Percentiles rank a stretch among this genome's conserved stretches.
These are phyloP conservation scores for Trialeurodes vaporariorum DNA, from an alignment of 1,140 invertebrate genomes.

Conservation along the genomic window DNA sequence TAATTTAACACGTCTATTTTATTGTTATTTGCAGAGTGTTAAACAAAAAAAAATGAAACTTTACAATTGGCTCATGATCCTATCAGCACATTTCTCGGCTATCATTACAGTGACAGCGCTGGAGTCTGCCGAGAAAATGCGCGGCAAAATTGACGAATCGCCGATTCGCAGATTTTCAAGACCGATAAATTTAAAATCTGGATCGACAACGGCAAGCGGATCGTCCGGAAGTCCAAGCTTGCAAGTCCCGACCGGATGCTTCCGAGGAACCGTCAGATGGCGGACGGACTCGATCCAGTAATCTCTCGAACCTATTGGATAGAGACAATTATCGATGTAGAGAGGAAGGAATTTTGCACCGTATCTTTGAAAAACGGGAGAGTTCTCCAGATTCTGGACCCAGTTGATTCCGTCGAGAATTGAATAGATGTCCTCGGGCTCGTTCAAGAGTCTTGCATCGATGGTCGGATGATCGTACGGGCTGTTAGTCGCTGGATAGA, in stretches of 20 bases:
- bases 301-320: slow-evolving; percentile 15
- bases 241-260: slow-evolving; percentile 28
- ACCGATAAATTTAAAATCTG: slow-evolving; percentile 30
- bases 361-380: slow-evolving; percentile 25
- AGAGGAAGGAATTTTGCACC: slow-evolving; percentile 42
- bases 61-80: slow-evolving; percentile 31
- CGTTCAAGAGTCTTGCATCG: slow-evolving; percentile 40
- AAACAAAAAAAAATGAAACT: too few relatives aligned
- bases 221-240: slow-evolving; percentile 30
- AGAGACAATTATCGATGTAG: slow-evolving; percentile 38
- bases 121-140: slow-evolving; percentile 29
- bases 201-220: slow-evolving; percentile 38
- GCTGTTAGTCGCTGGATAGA: slow-evolving; percentile 37
- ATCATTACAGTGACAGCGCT: slow-evolving; percentile 43
- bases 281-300: slow-evolving; percentile 31
- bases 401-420: slow-evolving; percentile 28
- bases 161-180: slow-evolving; percentile 31
- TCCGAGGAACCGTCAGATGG: slow-evolving; percentile 24
- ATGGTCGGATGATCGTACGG: slow-evolving; percentile 46
- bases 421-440: slow-evolving; percentile 21
- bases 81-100: slow-evolving; percentile 41
- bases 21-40: too few relatives aligned
- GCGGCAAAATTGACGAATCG: slow-evolving; percentile 37
- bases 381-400: slow-evolving; percentile 25
- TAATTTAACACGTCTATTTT: too few relatives aligned